phyloP scores from a whole-genome alignment of 2,797 vertebrate species.

The Coracias cyanogaster region DNA sequence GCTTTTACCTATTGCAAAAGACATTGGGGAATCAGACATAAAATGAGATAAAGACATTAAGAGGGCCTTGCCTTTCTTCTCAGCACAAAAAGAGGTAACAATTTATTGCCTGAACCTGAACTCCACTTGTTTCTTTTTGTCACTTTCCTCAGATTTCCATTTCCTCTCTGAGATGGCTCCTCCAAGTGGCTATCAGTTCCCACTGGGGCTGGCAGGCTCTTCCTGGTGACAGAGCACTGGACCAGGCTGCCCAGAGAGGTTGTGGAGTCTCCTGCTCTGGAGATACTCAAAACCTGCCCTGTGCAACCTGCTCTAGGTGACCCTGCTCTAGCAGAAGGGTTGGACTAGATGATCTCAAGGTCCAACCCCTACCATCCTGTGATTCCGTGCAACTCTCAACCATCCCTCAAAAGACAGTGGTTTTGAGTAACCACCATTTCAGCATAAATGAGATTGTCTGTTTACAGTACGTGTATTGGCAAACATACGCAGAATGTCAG shows the following conservation, averaged over 20 bases:
- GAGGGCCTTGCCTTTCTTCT: conserved; percentile 12
- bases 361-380: not conserved
- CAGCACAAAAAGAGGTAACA: not conserved
- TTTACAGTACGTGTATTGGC: accelerated
- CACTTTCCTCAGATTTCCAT: not conserved
- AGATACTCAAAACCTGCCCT: not conserved
- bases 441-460: not conserved
- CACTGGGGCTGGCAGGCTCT: not conserved
- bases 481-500: not conserved
- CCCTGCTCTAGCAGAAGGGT: not conserved
- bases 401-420: not conserved
- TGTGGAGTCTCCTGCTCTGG: not conserved
- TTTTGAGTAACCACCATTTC: not conserved
- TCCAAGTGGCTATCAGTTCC: not conserved
- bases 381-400: not conserved
- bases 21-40: not conserved
- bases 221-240: not conserved
- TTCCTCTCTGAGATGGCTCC: not conserved
- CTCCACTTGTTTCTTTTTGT: not conserved
- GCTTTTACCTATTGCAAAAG: conserved; percentile 44
- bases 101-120: not conserved
- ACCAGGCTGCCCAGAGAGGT: not conserved
- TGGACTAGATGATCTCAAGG: not conserved
- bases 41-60: not conserved
- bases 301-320: not conserved